Base-by-base conservation (phyloP, 2,888 invertebrate genomes). In the Branchipolynoe longqiensis region DNA sequence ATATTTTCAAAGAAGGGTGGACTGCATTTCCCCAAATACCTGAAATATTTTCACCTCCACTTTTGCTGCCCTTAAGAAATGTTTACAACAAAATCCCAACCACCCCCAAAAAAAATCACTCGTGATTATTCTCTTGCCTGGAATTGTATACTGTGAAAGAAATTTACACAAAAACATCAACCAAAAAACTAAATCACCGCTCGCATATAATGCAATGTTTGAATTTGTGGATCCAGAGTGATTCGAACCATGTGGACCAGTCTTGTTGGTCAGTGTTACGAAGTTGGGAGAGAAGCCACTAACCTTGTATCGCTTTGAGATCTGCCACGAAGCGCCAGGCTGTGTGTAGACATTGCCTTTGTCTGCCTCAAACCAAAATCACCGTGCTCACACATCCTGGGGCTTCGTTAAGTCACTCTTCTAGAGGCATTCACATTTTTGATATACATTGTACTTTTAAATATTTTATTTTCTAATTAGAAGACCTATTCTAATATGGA, bases 191-290 rank as follows among this genome's bases (percentile, higher is more conserved):
- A n/a, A n/a, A n/a, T n/a, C n/a, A n/a, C n/a, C n/a, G n/a, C n/a
- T n/a, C n/a, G n/a, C n/a, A n/a, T n/a, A n/a, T n/a, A n/a, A n/a
- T n/a, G n/a, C n/a, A n/a, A n/a, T n/a, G n/a, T n/a, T n/a, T n/a
- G n/a, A n/a, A n/a, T n/a, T n/a, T n/a, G n/a, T n/a, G n/a, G n/a
- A n/a, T n/a, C n/a, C n/a, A n/a, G n/a, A n/a, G n/a, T n/a, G n/a
- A n/a, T n/a, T n/a, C n/a, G 69, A 69, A 69, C 69, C 14, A 33
- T 14, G 38, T 69, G 8, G 38, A 33, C 14, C 38, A 14, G 69
- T 69, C 69, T 69, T 38, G 41, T 78, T 78, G 78, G 78, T 78
- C 78, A 78, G 78, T 78, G 78, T 78, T 78, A 78, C 25, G 41
- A 54, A 25, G 78, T 48, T 54, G 25, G n/a, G 31, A 41, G 54